Evolutionary conservation across 2,888 invertebrate species (phyloP).

Genomic region (Augiades crinisus): DNA sequence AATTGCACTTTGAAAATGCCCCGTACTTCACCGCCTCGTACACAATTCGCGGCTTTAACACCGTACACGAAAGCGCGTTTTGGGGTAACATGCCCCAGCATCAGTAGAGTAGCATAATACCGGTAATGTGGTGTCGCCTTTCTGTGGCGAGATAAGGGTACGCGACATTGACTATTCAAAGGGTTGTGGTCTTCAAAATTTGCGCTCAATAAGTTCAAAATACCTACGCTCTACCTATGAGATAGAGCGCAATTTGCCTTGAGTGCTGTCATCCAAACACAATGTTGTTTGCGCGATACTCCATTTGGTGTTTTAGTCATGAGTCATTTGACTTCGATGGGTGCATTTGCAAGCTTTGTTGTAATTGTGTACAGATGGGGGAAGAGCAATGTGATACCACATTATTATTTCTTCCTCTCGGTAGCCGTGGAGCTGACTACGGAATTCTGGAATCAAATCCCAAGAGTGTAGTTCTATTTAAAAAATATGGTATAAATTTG

Average conservation of each 20-base stretch:
- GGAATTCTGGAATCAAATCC: too few species aligned
- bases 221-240: slow-evolving; percentile 57
- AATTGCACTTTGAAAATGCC: slow-evolving; percentile 79
- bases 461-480: too few species aligned
- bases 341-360: slow-evolving; percentile 43
- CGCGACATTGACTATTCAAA: slow-evolving; percentile 82
- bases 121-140: slow-evolving; percentile 81
- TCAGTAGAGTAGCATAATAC: slow-evolving; percentile 67
- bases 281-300: slow-evolving; percentile 14
- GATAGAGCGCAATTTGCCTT: slow-evolving; percentile 30
- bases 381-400: slow-evolving; percentile 16
- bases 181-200: slow-evolving; percentile 80
- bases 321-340: slow-evolving; percentile 41
- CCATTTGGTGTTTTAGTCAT: slow-evolving; percentile 44
- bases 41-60: slow-evolving; percentile 61
- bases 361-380: slow-evolving; percentile 41
- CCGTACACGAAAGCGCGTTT: slow-evolving; percentile 54
- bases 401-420: too few species aligned
- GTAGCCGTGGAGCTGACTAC: too few species aligned
- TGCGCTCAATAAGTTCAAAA: slow-evolving; percentile 77
- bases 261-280: slow-evolving; percentile 12
- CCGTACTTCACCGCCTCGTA: slow-evolving; percentile 58
- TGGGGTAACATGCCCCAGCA: slow-evolving; percentile 36
- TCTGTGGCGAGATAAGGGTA: slow-evolving; percentile 80
- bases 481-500: too few species aligned